Percentiles rank a stretch among this genome's conserved stretches.
phyloP scores from a whole-genome alignment of 2,113 vertebrate genomes.

The Ammodytes marinus region DNA sequence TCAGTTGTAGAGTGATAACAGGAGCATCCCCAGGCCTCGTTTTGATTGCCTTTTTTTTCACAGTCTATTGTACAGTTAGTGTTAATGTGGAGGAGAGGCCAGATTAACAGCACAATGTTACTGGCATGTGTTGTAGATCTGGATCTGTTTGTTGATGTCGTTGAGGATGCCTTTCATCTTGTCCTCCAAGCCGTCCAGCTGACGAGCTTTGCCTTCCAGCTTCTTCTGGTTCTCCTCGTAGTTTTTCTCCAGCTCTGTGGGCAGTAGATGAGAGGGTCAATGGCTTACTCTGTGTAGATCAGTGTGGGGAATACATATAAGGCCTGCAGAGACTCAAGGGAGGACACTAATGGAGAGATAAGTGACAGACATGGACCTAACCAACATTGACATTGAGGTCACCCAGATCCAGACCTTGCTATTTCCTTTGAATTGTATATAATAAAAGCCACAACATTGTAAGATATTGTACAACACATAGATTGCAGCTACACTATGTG shows the following conservation, averaged over 20 bases:
- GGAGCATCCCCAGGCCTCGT: neutral
- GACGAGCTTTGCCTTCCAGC: constrained; percentile 92
- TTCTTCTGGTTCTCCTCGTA: constrained; percentile 92
- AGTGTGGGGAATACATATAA: no score
- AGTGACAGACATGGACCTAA: no score
- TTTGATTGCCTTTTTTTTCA: neutral
- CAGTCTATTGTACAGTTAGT: neutral
- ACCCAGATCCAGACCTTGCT: no score
- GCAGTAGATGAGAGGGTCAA: constrained; percentile 1
- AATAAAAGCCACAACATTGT: no score
- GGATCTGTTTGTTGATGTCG: constrained; percentile 96
- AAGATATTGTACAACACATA: no score
- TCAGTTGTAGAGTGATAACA: neutral
- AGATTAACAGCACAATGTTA: constrained; percentile 64
- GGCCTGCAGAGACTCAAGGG: no score
- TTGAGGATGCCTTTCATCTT: constrained; percentile 93
- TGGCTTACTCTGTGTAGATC: neutral
- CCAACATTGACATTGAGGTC: no score
- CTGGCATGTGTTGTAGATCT: constrained; percentile 99
- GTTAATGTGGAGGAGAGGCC: neutral
- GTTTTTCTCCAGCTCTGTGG: constrained; percentile 90
- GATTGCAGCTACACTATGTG: no score
- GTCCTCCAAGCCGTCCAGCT: constrained; percentile 94
- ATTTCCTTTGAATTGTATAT: no score
- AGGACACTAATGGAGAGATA: no score